Evolutionary conservation across 2,888 invertebrate species (phyloP), one percentile per base, ranked within the genome.

Genomic region (Caenorhabditis drosophilae): DNA sequence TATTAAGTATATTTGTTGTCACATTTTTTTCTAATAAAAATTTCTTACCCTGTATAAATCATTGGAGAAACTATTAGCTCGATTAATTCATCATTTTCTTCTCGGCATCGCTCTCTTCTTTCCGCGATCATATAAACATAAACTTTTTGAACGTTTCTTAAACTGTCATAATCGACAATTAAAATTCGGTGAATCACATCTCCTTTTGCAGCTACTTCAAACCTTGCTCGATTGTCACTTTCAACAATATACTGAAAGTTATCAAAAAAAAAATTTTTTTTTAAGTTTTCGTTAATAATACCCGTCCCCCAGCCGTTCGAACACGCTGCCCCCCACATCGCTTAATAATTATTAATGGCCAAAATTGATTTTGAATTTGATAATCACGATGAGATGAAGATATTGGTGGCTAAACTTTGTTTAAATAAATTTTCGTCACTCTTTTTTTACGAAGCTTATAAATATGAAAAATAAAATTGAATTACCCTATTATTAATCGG

Each of bases 191-290:
- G 34, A 26, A 60, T 49, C 7, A 60, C 11, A 16, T 53, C 42
- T 22, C 40, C 48, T 7, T 31, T 41, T 2, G 48, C 23, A 6
- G 56, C 52, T 2, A 60, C 60, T 66, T 66, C 66, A 18, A 66
- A 60, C 12, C 66, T 59, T 15, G 51, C 49, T 16, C 52, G 51
- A 18, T 49, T 49, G 20, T 60, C 56, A 25, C 25, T 35, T 26
- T 66, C 66, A 11, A 59, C 56, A 26, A 66, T 59, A 16, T 66
- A 66, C 25, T 50, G 50, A 6, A 50, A n/a, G n/a, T n/a, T n/a
- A n/a, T n/a, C n/a, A n/a, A n/a, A 50, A 23, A 25, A 27, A 23
- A 4, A 46, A 12, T 27, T 46, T 4, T 9, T 23, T 46, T 42
- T 4, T 42, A 31, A 31, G 15, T 45, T 15, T n/a, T 20, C 40